Evolutionary conservation across 2,797 vertebrate species (phyloP), one percentile per base, ranked within the genome.

Genomic region (Sebastes iracundus): DNA sequence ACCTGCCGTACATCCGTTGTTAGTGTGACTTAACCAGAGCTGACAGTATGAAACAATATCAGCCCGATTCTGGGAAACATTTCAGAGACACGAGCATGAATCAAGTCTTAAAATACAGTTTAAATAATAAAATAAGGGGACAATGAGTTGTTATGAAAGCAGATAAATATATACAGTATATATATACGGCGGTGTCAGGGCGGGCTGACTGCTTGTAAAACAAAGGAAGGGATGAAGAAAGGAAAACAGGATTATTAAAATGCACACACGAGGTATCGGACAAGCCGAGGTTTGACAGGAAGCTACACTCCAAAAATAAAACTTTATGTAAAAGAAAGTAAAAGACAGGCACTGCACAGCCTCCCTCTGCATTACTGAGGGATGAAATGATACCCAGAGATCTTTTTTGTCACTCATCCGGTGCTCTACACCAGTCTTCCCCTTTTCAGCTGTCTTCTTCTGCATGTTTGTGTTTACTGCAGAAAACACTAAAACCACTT

Each of bases 1-100:
- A 71, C 35, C 10, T 53, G 28, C 33, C 6, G 2, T 33, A 28
- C 35, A 52, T 66, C 27, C 66, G 23, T 49, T 72, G 33, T 73
- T 38, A 32, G 52, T 23, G 32, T 23, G 16, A 14, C 63, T 33
- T 62, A 79, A 86, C 22, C 70, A 60, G 20, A 75, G 33, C 72
- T 79, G 84, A 83, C 78, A 62, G 32, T 79, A 14, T 62, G 13
- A 74, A 63, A 60, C 42, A 66, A 74, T 52, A 81, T 55, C 72
- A 52, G 53, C 60, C 59, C 11, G n/a, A 63, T 12, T 79, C 4
- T 35, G 32, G 16, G 20, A 70, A 73, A 46, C 64, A 76, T 22
- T 0, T 32, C 23, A 28, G 33, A 79, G 16, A 53, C 75, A 66
- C 23, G 4, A 6, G 22, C 66, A 42, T 8, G 18, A 77, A 35